Conservation (phyloP, 2,797 vertebrate genomes). For the Anas acuta region DNA sequence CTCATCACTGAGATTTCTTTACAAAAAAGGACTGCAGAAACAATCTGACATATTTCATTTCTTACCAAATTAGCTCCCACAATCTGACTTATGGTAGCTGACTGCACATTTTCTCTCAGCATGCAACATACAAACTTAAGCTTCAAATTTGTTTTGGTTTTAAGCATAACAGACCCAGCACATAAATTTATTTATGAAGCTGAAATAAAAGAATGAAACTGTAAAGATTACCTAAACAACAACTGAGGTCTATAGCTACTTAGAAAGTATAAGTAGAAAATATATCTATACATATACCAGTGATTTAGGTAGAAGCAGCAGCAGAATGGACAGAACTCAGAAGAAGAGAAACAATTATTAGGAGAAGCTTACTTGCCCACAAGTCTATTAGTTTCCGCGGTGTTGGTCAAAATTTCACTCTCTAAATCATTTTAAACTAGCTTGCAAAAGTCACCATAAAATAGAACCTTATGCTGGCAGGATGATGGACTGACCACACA, state of each 20-base stretch:
- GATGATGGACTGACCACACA: not conserved
- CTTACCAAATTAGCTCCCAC: not conserved
- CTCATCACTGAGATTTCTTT: not conserved
- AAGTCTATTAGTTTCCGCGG: not conserved
- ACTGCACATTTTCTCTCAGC: not conserved
- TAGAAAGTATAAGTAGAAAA: not conserved
- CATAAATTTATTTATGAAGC: not conserved
- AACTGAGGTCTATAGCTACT: not conserved
- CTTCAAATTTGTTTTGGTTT: not conserved
- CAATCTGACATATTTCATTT: not conserved
- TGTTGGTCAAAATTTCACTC: not conserved
- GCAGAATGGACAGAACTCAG: not conserved
- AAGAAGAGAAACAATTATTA: not conserved
- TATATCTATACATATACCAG: fast-evolving
- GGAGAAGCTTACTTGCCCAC: not conserved
- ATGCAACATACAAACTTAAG: not conserved
- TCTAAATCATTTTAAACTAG: not conserved
- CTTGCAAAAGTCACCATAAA: not conserved
- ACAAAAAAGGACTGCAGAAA: not conserved
- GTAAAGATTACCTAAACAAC: not conserved
- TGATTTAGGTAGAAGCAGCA: not conserved
- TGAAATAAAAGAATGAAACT: not conserved
- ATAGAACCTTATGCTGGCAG: not conserved
- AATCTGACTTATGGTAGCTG: not conserved
- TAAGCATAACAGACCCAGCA: not conserved